Percentiles rank a stretch among this genome's conserved stretches.
phyloP scores from a whole-genome alignment of 2,797 vertebrate genomes.

The Chelmon rostratus region DNA sequence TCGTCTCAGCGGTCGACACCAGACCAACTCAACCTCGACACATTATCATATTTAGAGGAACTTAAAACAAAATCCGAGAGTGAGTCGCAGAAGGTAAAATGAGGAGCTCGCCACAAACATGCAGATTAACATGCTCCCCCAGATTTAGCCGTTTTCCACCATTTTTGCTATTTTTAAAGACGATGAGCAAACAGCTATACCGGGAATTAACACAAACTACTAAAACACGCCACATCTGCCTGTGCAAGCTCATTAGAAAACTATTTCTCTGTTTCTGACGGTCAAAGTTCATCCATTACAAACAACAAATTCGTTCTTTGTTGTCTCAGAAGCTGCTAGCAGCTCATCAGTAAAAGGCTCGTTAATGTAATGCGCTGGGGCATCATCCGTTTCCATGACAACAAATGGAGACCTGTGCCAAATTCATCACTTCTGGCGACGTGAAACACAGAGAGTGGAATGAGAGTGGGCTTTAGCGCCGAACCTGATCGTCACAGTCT shows the following conservation, averaged over 20 bases:
- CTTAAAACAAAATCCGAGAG: no score
- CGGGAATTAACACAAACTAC: no score
- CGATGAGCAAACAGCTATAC: neutral
- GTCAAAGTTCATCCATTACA: constrained; percentile 29
- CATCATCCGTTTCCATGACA: constrained; percentile 53
- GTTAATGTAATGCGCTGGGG: constrained; percentile 21
- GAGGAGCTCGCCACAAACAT: neutral
- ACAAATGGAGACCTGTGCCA: constrained; percentile 56
- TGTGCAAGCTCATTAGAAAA: neutral
- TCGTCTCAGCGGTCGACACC: constrained; percentile 11
- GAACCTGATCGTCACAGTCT: neutral
- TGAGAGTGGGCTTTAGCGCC: neutral
- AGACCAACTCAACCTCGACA: constrained; percentile 13
- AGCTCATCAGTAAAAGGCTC: neutral
- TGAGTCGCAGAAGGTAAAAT: neutral
- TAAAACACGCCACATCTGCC: neutral
- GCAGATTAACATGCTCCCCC: neutral
- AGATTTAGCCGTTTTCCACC: neutral
- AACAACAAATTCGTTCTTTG: constrained; percentile 5
- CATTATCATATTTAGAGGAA: constrained; percentile 32
- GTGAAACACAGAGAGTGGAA: neutral
- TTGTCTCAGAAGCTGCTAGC: neutral
- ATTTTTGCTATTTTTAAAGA: constrained; percentile 9
- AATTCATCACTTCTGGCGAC: constrained; percentile 2
- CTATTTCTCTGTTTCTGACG: neutral